phyloP scores from a whole-genome alignment of 2,888 invertebrate species.

The Chrysolina americana region DNA sequence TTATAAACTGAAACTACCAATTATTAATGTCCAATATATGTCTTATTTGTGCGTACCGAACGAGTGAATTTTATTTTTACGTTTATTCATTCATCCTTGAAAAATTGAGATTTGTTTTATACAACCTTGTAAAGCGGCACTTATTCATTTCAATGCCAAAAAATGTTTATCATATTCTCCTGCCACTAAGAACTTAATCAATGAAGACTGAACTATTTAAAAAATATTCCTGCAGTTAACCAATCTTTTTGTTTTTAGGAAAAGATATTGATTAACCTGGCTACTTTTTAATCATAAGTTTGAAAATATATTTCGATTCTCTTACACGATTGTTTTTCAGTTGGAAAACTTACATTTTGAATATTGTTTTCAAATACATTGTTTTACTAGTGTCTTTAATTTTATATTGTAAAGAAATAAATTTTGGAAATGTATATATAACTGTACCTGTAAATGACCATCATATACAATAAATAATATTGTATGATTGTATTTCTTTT shows the following conservation, averaged over 20 bases:
- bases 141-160: neutral
- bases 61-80: too few species aligned
- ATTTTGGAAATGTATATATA: conserved; percentile 23
- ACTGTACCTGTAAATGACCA: conserved; percentile 15
- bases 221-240: conserved; percentile 37
- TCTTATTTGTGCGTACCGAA: too few species aligned
- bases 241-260: conserved; percentile 48
- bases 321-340: neutral
- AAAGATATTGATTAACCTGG: conserved; percentile 49
- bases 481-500: neutral
- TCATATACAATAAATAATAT: conserved; percentile 20
- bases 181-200: neutral
- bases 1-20: too few species aligned
- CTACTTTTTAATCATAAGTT: conserved; percentile 43
- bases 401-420: conserved; percentile 25
- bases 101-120: too few species aligned
- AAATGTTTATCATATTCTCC: neutral
- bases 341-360: neutral
- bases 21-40: too few species aligned
- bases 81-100: too few species aligned
- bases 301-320: conserved; percentile 28
- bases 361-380: conserved; percentile 36
- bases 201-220: conserved; percentile 21
- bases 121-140: too few species aligned
- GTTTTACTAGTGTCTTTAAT: conserved; percentile 33